Base-by-base conservation (phyloP, 2,888 invertebrate species). In the Philaethria dido region DNA sequence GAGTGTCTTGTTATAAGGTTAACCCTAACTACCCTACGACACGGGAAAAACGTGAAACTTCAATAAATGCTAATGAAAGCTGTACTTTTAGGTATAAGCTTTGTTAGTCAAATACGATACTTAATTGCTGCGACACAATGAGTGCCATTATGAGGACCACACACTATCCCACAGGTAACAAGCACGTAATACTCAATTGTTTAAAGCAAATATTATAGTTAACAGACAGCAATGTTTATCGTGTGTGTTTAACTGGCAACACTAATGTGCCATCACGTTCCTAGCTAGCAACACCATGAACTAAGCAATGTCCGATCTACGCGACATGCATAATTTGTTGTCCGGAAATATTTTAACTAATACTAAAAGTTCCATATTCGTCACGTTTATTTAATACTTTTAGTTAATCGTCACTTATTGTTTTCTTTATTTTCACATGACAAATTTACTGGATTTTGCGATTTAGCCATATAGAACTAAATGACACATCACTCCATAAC, bases 191-290 rank as follows among this genome's bases (percentile, higher is more conserved):
- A 64, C 64, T 63, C 45, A 47, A 39, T 62, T 60, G 69, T 54
- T 69, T 66, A 54, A 59, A 48, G 47, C 64, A 70, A 70, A 70
- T 71, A 71, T 66, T 66, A 66, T 69, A 66, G 55, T 66, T 62
- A 62, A 48, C 54, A 66, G 65, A 70, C 68, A 68, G 54, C 48
- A 57, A 54, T 70, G 65, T 78, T 79, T 78, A 74, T 74, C 73
- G 71, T 81, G 76, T 83, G 79, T 83, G 77, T 80, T 83, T 87
- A 86, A 85, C 81, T 80, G 78, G 82, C 79, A 79, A 82, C 79
- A 80, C 79, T 80, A 80, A 88, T 87, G 87, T 85, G 82, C 77
- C 81, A 85, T 83, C 86, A 86, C 85, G 87, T 77, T 80, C 79
- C 80, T 78, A 71, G 73, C 75, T 77, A 72, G 77, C 77, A 81